These are phyloP conservation scores for Platyscapa corneri DNA, from an alignment of 1,140 invertebrate species.

Conservation along the genomic window DNA sequence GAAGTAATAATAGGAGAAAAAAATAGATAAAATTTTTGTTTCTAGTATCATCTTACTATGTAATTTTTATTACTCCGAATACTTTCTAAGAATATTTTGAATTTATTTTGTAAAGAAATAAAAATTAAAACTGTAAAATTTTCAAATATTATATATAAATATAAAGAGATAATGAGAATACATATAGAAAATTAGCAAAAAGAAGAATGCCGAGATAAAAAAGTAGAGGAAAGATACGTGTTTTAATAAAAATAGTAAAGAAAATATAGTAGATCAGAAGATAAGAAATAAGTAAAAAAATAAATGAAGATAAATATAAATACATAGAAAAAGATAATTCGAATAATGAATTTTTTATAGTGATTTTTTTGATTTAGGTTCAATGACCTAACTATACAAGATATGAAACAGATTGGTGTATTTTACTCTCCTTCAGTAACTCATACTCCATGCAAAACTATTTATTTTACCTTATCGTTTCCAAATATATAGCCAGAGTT, in stretches of 20 bases:
- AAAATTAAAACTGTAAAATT: too few species aligned
- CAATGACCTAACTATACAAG: constrained; percentile 55
- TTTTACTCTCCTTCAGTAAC: not conserved
- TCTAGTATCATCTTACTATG: too few species aligned
- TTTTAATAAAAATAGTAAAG: not conserved
- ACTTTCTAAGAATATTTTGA: too few species aligned
- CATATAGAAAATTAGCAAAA: not conserved
- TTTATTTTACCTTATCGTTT: constrained; percentile 15
- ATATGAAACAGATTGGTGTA: not conserved
- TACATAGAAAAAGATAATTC: not conserved
- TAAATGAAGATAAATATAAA: not conserved
- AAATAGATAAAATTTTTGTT: too few species aligned
- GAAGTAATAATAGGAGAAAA: too few species aligned
- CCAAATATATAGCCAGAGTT: not conserved
- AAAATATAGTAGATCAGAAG: not conserved
- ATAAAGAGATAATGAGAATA: too few species aligned
- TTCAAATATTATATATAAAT: too few species aligned
- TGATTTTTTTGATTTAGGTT: constrained; percentile 54
- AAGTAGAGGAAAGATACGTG: too few species aligned
- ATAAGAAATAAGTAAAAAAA: not conserved
- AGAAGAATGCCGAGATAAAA: not conserved
- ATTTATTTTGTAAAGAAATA: too few species aligned
- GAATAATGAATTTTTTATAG: constrained; percentile 45
- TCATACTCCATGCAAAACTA: not conserved
- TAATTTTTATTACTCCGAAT: too few species aligned